Conservation (phyloP, 2,797 vertebrate species). For the Champsocephalus esox region DNA sequence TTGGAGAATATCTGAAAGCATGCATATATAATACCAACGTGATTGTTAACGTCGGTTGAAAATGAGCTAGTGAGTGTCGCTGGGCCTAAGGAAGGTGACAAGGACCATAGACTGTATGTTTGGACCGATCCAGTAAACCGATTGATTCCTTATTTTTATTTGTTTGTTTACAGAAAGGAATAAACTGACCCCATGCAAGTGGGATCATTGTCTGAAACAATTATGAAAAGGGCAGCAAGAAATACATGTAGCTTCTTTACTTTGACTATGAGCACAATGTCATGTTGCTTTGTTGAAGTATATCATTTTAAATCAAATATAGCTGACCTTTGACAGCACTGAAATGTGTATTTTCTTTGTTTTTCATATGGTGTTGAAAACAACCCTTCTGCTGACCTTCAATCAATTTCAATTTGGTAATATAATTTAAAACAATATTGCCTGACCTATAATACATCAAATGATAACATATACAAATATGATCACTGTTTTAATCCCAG, state of each 20-base stretch:
- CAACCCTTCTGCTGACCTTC: slow-evolving; percentile 35
- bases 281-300: slow-evolving; percentile 27
- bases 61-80: slow-evolving; percentile 64
- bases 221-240: slow-evolving; percentile 66
- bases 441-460: slow-evolving; percentile 34
- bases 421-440: slow-evolving; percentile 40
- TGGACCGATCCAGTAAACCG: slow-evolving; percentile 61
- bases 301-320: slow-evolving; percentile 33
- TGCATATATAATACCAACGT: slow-evolving; percentile 63
- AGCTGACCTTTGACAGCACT: slow-evolving; percentile 29
- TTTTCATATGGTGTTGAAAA: slow-evolving; percentile 30
- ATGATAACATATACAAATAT: slow-evolving; percentile 42
- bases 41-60: slow-evolving; percentile 77
- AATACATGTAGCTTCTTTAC: slow-evolving; percentile 34
- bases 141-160: slow-evolving; percentile 73
- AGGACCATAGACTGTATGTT: slow-evolving; percentile 1
- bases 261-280: slow-evolving; percentile 20
- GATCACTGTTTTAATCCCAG: slow-evolving; percentile 39
- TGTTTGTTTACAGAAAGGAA: slow-evolving; percentile 38
- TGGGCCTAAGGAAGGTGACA: slow-evolving; percentile 73
- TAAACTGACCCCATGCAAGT: slow-evolving; percentile 64
- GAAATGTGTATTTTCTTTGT: slow-evolving; percentile 41
- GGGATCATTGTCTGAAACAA: slow-evolving; percentile 72
- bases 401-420: slow-evolving; percentile 51
- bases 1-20: slow-evolving; percentile 82